Conservation (phyloP, 2,113 vertebrate genomes). For the Passer domesticus region DNA sequence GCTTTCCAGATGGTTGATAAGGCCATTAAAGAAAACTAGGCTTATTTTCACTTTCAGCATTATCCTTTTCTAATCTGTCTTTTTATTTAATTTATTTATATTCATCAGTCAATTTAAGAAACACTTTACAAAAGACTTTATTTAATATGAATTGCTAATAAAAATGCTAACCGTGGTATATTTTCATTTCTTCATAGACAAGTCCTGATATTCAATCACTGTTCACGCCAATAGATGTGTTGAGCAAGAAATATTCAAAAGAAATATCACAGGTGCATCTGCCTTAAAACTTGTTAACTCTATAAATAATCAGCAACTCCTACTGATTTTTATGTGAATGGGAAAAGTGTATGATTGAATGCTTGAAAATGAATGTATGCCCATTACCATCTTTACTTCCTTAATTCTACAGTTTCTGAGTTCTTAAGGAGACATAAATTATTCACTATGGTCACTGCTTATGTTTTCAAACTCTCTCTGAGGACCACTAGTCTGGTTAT, state of each 20-base stretch:
- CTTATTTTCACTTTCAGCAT: neutral
- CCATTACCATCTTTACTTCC: neutral
- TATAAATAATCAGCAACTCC: neutral
- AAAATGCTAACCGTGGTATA: neutral
- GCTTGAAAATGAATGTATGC: neutral
- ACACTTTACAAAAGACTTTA: neutral
- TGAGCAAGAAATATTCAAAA: conserved; percentile 79
- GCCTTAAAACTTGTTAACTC: neutral
- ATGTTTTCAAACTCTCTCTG: conserved; percentile 13
- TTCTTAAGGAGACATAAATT: neutral
- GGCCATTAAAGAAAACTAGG: neutral
- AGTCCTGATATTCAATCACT: conserved; percentile 83
- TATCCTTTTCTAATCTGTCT: neutral
- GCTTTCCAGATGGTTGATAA: neutral
- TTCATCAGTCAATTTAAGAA: neutral
- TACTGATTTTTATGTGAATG: neutral
- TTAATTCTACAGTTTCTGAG: neutral
- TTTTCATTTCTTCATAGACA: conserved; percentile 76
- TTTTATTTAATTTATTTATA: neutral
- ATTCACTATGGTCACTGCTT: neutral
- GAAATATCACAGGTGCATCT: conserved; percentile 85
- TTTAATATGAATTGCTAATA: neutral
- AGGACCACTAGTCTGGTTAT: neutral
- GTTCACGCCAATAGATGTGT: conserved; percentile 79
- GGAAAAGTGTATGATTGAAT: neutral